Evolutionary conservation across 1,140 invertebrate genomes (phyloP).

Genomic region (Zaprionus vittiger): DNA sequence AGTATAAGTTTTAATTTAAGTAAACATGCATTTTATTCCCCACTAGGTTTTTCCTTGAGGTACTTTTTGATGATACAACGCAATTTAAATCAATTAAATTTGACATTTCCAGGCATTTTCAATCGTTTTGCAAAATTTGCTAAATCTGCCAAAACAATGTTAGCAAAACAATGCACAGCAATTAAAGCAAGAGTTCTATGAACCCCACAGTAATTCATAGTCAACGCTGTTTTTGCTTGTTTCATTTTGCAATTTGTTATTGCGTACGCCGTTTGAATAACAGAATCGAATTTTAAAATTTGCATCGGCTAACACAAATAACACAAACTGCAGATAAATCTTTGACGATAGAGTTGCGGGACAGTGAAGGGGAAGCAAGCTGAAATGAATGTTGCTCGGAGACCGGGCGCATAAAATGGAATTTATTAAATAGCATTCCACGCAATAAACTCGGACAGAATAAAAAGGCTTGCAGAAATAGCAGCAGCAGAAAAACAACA

Average conservation of each 20-base stretch:
- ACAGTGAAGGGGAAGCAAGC: slow-evolving; percentile 11
- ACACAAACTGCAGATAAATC: slow-evolving; percentile 68
- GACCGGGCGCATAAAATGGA: slow-evolving; percentile 60
- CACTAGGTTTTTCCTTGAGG: too few relatives aligned
- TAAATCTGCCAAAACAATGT: neutral
- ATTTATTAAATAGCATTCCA: slow-evolving; percentile 82
- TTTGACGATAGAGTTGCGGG: slow-evolving; percentile 23
- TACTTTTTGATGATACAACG: too few relatives aligned
- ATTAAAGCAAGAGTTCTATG: neutral
- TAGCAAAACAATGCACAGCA: neutral
- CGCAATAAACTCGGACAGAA: slow-evolving; percentile 71
- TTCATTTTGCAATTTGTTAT: slow-evolving; percentile 47
- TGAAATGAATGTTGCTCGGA: slow-evolving; percentile 10
- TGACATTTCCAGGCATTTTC: too few relatives aligned
- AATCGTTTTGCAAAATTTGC: neutral
- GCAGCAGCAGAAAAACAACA: slow-evolving; percentile 38
- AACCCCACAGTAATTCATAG: slow-evolving; percentile 1
- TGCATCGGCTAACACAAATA: slow-evolving; percentile 67
- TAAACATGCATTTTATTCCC: too few relatives aligned
- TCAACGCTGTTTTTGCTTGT: slow-evolving; percentile 18
- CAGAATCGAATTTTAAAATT: slow-evolving; percentile 79
- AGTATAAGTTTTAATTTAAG: too few relatives aligned
- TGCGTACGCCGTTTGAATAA: slow-evolving; percentile 57
- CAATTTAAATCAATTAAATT: neutral
- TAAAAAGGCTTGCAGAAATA: slow-evolving; percentile 41